Percentiles rank a stretch among this genome's conserved stretches.
Evolutionary conservation across 2,888 invertebrate genomes (phyloP).

Genomic region (Pterostichus niger): DNA sequence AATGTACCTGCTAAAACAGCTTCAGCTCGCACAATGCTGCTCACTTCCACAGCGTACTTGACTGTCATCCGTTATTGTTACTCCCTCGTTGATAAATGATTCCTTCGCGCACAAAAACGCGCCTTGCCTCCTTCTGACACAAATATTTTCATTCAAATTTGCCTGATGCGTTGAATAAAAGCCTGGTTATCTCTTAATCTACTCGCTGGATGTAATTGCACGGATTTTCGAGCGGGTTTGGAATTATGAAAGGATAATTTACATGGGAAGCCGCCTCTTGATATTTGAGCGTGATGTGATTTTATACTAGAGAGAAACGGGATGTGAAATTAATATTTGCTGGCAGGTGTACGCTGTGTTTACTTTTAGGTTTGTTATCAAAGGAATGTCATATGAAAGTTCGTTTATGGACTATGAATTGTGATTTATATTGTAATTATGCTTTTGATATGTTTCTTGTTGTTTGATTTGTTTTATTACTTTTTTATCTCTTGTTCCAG

Average conservation of each 20-base stretch:
- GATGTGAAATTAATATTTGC: constrained; percentile 26
- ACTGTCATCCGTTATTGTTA: constrained; percentile 57
- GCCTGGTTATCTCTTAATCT: constrained; percentile 49
- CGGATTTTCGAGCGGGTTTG: constrained; percentile 14
- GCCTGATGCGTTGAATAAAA: constrained; percentile 39
- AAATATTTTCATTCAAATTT: constrained; percentile 62
- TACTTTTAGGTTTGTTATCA: constrained; percentile 17
- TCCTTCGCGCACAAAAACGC: constrained; percentile 32
- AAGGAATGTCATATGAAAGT: constrained; percentile 16
- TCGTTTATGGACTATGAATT: constrained; percentile 18
- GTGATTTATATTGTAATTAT: background rate
- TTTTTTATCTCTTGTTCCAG: background rate
- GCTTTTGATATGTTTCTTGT: too few relatives aligned
- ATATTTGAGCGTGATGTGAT: constrained; percentile 15
- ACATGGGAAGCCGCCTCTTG: background rate
- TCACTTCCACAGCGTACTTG: constrained; percentile 36
- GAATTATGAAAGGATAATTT: constrained; percentile 24
- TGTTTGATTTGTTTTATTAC: background rate
- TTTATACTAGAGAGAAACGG: constrained; percentile 1
- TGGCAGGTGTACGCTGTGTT: background rate
- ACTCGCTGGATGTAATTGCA: constrained; percentile 40
- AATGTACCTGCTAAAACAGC: constrained; percentile 56
- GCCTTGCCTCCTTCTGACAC: constrained; percentile 47
- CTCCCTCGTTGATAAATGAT: constrained; percentile 55
- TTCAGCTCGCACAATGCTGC: constrained; percentile 35